Percentiles rank a stretch among this genome's conserved stretches.
Evolutionary conservation across 2,888 invertebrate species (phyloP).

Genomic region (Phengaris alcon): DNA sequence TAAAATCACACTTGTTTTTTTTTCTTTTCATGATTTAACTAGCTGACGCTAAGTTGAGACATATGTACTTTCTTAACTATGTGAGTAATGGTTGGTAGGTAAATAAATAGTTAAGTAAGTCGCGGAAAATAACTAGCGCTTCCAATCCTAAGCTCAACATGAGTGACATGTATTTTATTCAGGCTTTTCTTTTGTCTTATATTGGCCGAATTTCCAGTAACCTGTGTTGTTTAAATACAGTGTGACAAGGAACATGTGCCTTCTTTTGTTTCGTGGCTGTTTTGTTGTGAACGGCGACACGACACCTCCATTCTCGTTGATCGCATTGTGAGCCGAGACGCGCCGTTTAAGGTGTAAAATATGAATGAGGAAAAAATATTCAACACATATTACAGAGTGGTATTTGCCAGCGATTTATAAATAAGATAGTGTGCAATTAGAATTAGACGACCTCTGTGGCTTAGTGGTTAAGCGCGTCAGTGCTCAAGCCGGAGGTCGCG

Average conservation of each 20-base stretch:
- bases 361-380: background rate
- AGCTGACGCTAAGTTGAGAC: too few species aligned
- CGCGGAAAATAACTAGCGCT: background rate
- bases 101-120: too few species aligned
- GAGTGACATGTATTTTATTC: slow-evolving; percentile 28
- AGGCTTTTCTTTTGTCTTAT: slow-evolving; percentile 27
- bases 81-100: too few species aligned
- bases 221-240: slow-evolving; percentile 30
- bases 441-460: too few species aligned
- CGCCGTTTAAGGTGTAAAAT: background rate
- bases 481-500: too few species aligned
- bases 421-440: too few species aligned
- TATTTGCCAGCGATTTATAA: too few species aligned
- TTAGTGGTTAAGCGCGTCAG: too few species aligned
- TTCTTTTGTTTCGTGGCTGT: slow-evolving; percentile 29
- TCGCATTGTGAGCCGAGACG: slow-evolving; percentile 9
- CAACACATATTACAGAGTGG: background rate
- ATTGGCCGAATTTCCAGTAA: slow-evolving; percentile 33
- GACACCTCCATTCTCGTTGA: slow-evolving; percentile 2
- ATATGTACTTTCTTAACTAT: too few species aligned
- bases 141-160: background rate
- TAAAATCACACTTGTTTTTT: too few species aligned
- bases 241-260: slow-evolving; percentile 30
- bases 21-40: too few species aligned
- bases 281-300: slow-evolving; percentile 3